These are phyloP conservation scores for Holacanthella duospinosa DNA, from an alignment of 2,888 invertebrate genomes.

Conservation along the genomic window DNA sequence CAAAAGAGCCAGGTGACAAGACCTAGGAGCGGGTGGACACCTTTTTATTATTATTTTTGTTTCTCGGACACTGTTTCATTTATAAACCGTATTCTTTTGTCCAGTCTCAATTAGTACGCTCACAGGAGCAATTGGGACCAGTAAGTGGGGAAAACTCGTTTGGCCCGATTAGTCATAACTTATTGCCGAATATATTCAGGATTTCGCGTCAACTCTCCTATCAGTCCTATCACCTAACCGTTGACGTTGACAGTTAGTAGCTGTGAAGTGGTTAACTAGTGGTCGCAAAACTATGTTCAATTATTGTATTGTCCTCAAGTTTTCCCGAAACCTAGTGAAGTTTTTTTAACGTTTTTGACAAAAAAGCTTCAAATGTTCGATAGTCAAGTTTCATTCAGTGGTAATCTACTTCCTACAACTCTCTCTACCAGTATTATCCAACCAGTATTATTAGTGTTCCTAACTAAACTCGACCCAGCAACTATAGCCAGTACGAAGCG, in stretches of 20 bases:
- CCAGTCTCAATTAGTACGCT: neutral
- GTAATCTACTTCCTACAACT: neutral
- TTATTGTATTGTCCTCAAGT: too few species aligned
- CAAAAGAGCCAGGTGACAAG: neutral
- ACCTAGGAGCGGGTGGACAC: slow-evolving; percentile 2
- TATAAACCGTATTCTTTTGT: neutral
- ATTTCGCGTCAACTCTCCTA: neutral
- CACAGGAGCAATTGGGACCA: neutral
- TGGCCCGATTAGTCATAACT: neutral
- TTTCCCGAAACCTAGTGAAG: neutral
- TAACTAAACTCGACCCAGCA: too few species aligned
- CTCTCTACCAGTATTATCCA: neutral
- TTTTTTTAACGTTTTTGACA: neutral
- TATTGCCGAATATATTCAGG: slow-evolving; percentile 1
- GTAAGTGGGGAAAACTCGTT: neutral
- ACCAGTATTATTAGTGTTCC: neutral
- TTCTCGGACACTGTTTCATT: slow-evolving; percentile 2
- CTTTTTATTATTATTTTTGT: neutral
- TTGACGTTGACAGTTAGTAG: neutral
- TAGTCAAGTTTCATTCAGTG: neutral
- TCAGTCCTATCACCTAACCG: neutral
- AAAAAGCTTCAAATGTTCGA: neutral
- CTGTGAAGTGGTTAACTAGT: neutral
- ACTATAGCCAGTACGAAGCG: neutral
- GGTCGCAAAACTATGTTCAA: too few species aligned